Conservation (phyloP, 30 jellyfish, hydroid and myxozoan species). For the Aurelia sp. region DNA sequence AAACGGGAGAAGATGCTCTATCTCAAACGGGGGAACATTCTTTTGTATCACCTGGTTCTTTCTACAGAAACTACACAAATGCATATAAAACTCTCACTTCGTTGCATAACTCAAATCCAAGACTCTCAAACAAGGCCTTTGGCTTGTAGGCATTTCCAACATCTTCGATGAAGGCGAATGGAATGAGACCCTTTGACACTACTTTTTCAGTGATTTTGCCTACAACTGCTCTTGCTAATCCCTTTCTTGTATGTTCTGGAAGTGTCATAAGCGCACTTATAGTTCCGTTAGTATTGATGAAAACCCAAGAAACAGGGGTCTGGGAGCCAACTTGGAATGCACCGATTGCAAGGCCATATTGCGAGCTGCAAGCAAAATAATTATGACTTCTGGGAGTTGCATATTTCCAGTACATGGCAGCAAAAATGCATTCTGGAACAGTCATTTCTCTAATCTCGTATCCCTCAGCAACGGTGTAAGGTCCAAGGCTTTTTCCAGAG, state of each 20-base stretch:
- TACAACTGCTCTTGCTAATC: slow-evolving; percentile 57
- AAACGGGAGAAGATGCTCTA: no score
- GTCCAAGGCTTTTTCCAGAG: background rate
- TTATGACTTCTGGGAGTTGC: background rate
- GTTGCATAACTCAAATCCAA: slow-evolving; percentile 25
- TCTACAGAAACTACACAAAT: background rate
- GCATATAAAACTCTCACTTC: background rate
- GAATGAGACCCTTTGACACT: slow-evolving; percentile 5
- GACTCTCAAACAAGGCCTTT: slow-evolving; percentile 12
- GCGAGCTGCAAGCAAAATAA: slow-evolving; percentile 6
- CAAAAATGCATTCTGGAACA: slow-evolving; percentile 13
- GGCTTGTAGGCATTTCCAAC: slow-evolving; percentile 15
- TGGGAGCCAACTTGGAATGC: slow-evolving; percentile 40
- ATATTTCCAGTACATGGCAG: slow-evolving; percentile 16
- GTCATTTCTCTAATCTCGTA: slow-evolving; percentile 33
- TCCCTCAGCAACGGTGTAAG: slow-evolving; percentile 1
- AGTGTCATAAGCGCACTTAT: slow-evolving; percentile 31
- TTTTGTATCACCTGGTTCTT: no score
- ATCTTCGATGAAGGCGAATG: slow-evolving; percentile 44
- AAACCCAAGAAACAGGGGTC: slow-evolving; percentile 57
- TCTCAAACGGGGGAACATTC: no score
- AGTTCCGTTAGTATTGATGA: slow-evolving; percentile 19
- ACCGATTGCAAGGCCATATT: slow-evolving; percentile 46
- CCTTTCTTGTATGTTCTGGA: slow-evolving; percentile 45
- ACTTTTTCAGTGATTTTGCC: slow-evolving; percentile 14